These are phyloP conservation scores for Oreochromis grahami DNA, from an alignment of 2,797 vertebrate species.

Conservation along the genomic window DNA sequence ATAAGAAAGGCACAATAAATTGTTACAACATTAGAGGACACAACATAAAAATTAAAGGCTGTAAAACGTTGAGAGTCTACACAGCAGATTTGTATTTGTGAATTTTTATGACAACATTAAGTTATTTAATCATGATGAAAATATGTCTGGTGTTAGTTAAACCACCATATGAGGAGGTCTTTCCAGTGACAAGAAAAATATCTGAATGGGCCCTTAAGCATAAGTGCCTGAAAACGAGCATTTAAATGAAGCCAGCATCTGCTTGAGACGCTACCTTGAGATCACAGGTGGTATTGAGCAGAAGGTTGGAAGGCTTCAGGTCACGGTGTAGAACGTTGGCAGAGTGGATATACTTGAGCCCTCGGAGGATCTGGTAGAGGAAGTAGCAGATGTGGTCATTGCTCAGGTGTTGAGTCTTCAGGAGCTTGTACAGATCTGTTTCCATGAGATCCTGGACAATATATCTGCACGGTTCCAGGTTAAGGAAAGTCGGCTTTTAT, in stretches of 20 bases:
- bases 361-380: conserved; percentile 90
- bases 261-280: conserved; percentile 77
- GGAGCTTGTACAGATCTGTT: conserved; percentile 92
- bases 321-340: conserved; percentile 93
- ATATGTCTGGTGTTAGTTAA: neutral
- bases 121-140: accelerated
- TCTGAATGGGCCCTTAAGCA: neutral
- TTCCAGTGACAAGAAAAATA: neutral
- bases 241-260: neutral
- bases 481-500: conserved; percentile 31
- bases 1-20: neutral
- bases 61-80: accelerated
- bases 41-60: neutral
- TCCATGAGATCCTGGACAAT: conserved; percentile 96
- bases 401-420: conserved; percentile 88
- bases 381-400: conserved; percentile 93
- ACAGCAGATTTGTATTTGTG: neutral
- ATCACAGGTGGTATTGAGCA: conserved; percentile 95
- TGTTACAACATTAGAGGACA: neutral
- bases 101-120: neutral
- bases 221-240: neutral
- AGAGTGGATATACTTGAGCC: conserved; percentile 93
- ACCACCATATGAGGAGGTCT: neutral
- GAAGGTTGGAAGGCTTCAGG: conserved; percentile 89
- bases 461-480: conserved; percentile 73